Evolutionary conservation across 2,888 invertebrate genomes (phyloP).

Genomic region (Podabrus alpinus): DNA sequence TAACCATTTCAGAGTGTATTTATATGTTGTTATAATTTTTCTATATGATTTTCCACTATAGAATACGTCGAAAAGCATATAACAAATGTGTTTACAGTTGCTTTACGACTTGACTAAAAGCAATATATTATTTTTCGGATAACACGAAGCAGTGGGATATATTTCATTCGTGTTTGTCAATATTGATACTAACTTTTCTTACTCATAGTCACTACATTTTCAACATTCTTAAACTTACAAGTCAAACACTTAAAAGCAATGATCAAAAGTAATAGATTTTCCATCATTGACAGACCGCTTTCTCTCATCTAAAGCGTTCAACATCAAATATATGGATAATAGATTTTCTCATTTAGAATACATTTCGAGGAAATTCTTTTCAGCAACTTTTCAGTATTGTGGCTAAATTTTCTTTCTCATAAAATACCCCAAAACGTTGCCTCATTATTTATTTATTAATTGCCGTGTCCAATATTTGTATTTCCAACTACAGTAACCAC

Average conservation of each 20-base stretch:
- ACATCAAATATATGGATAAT: background rate
- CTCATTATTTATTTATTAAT: background rate
- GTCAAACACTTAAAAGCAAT: slow-evolving; percentile 1
- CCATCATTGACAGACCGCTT: background rate
- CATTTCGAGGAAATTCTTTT: background rate
- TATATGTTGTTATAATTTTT: slow-evolving; percentile 15
- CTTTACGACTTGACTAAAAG: slow-evolving; percentile 16
- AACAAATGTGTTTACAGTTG: slow-evolving; percentile 29
- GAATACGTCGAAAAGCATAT: slow-evolving; percentile 21
- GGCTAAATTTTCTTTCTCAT: background rate
- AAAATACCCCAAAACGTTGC: background rate
- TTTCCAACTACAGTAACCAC: background rate
- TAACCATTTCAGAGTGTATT: slow-evolving; percentile 8
- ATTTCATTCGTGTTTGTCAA: slow-evolving; percentile 22
- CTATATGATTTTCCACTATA: slow-evolving; percentile 14
- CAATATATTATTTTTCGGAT: slow-evolving; percentile 21
- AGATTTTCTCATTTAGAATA: background rate
- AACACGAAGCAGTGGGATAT: slow-evolving; percentile 16
- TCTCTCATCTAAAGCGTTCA: background rate
- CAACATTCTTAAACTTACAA: background rate
- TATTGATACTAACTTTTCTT: slow-evolving; percentile 15
- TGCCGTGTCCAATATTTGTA: background rate
- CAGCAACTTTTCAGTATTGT: background rate
- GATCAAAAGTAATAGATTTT: background rate
- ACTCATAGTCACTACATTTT: slow-evolving; percentile 5